phyloP scores from a whole-genome alignment of 2,113 vertebrate genomes.

The Podiceps cristatus region DNA sequence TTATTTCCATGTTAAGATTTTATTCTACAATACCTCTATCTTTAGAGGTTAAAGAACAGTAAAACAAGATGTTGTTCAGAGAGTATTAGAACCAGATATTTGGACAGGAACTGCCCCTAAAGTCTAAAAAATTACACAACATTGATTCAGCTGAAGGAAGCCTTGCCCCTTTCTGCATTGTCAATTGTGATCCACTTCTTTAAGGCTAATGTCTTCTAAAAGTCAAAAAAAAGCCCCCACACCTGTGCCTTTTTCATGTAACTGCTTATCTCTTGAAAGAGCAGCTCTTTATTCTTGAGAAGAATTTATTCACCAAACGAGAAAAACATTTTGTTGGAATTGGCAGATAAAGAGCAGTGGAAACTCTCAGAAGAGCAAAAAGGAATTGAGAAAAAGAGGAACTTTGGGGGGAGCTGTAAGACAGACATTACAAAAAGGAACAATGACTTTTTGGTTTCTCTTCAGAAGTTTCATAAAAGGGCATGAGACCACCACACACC shows the following conservation, averaged over 20 bases:
- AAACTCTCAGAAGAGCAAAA: constrained; percentile 27
- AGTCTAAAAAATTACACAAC: not conserved
- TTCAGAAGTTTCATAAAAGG: constrained; percentile 25
- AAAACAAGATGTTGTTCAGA: not conserved
- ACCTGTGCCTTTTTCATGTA: not conserved
- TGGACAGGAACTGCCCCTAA: not conserved
- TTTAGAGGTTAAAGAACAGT: not conserved
- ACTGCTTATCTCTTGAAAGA: not conserved
- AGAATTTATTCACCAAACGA: not conserved
- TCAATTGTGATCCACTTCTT: not conserved
- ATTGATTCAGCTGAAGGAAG: not conserved
- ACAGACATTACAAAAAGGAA: constrained; percentile 40
- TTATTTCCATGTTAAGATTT: not conserved
- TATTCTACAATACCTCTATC: not conserved
- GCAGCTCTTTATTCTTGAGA: not conserved
- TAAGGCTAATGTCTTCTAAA: not conserved
- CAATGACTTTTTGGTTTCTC: not conserved
- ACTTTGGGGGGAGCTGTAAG: not conserved
- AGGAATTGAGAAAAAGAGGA: constrained; percentile 40
- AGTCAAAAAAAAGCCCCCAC: not conserved
- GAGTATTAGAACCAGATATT: not conserved
- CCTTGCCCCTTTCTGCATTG: not conserved
- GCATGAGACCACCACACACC: not conserved
- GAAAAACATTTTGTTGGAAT: not conserved
- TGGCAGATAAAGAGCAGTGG: not conserved